Percentiles rank a stretch among this genome's conserved stretches.
These are phyloP conservation scores for Holocentrus rufus DNA, from an alignment of 2,797 vertebrate species.

Conservation along the genomic window DNA sequence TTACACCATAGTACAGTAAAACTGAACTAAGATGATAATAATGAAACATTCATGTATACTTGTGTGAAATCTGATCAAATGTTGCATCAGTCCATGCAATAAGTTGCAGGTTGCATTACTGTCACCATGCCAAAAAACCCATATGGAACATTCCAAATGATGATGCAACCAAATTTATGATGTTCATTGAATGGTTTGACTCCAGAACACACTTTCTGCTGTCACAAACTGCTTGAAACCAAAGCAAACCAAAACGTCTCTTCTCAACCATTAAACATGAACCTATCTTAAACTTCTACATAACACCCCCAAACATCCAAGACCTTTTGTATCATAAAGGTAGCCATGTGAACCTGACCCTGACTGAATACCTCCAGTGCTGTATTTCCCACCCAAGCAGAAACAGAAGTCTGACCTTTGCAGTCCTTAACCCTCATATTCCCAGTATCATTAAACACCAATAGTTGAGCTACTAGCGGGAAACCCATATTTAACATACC, in stretches of 20 bases:
- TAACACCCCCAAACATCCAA: not conserved
- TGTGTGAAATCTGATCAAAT: too few species aligned
- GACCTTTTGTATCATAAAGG: not conserved
- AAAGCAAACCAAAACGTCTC: not conserved
- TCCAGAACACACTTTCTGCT: not conserved
- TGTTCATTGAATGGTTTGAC: too few species aligned
- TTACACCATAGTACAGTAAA: too few species aligned
- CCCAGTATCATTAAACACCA: not conserved
- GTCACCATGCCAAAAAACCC: too few species aligned
- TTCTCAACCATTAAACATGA: not conserved
- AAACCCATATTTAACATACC: conserved; percentile 69
- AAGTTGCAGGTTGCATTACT: too few species aligned
- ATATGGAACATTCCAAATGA: too few species aligned
- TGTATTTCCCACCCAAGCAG: not conserved
- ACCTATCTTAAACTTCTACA: conserved; percentile 5
- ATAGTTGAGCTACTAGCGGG: not conserved
- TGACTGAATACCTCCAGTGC: not conserved
- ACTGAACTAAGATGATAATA: too few species aligned
- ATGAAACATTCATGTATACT: too few species aligned
- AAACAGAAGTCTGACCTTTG: conserved; percentile 10
- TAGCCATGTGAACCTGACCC: not conserved
- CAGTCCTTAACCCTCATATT: conserved; percentile 21
- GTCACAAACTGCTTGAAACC: not conserved
- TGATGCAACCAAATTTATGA: too few species aligned
- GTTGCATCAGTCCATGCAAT: too few species aligned